Evolutionary conservation across 2,888 invertebrate genomes (phyloP).

Genomic region (Orchestes rusci): DNA sequence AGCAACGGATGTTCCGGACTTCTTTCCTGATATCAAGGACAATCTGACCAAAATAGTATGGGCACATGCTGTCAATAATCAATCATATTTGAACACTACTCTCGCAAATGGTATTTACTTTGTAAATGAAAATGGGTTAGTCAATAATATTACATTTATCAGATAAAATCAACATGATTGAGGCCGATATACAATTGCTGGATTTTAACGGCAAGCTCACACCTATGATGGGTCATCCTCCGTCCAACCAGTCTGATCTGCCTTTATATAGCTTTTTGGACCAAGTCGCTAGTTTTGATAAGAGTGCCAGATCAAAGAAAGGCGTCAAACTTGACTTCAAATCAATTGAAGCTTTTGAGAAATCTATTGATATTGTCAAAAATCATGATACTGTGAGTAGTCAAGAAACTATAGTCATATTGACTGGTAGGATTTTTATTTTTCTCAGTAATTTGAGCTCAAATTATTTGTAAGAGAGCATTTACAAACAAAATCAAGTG

Average conservation of each 20-base stretch:
- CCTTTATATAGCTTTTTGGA: slow-evolving; percentile 64
- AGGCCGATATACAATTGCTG: slow-evolving; percentile 69
- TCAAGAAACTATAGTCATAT: no score
- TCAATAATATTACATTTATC: not conserved
- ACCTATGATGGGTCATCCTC: slow-evolving; percentile 87
- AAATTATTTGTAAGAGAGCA: no score
- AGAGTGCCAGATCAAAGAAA: slow-evolving; percentile 46
- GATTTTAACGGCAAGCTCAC: slow-evolving; percentile 40
- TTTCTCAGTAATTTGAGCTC: no score
- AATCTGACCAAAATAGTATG: slow-evolving; percentile 71
- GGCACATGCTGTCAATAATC: slow-evolving; percentile 81
- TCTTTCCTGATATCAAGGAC: slow-evolving; percentile 46
- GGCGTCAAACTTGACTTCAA: slow-evolving; percentile 89
- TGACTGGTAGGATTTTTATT: no score
- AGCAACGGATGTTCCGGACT: slow-evolving; percentile 26
- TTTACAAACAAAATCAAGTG: no score
- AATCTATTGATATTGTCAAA: slow-evolving; percentile 47
- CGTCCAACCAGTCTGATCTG: slow-evolving; percentile 63
- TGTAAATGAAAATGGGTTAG: not conserved
- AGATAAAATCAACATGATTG: slow-evolving; percentile 60
- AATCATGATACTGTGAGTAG: slow-evolving; percentile 39
- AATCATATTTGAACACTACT: slow-evolving; percentile 53
- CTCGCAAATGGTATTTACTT: slow-evolving; percentile 42
- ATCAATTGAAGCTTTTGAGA: slow-evolving; percentile 62
- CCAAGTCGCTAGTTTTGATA: slow-evolving; percentile 7